phyloP scores from a whole-genome alignment of 2,797 vertebrate genomes.

The Cossypha caffra region DNA sequence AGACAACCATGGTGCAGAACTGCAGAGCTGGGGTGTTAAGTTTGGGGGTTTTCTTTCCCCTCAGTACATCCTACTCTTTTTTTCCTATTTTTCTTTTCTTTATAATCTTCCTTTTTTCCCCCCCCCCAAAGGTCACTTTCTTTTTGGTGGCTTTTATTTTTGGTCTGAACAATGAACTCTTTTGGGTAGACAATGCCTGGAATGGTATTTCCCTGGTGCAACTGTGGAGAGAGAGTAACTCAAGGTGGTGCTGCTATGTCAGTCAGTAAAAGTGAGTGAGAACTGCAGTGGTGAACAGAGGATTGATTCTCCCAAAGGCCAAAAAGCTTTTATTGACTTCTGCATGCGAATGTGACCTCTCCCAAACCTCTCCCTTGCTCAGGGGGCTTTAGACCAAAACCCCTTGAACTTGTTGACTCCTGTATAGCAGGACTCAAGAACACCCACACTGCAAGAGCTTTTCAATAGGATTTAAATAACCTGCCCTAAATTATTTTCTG shows the following conservation, averaged over 20 bases:
- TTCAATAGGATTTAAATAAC: neutral
- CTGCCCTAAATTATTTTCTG: slow-evolving; percentile 10
- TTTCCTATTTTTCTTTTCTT: rapidly evolving
- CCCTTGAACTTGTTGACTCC: neutral
- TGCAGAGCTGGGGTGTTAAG: neutral
- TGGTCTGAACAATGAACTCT: neutral
- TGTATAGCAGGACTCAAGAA: neutral
- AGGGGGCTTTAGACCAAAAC: neutral
- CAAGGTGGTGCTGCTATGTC: neutral
- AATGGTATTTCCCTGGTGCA: neutral
- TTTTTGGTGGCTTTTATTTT: neutral
- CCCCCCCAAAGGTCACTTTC: too few relatives aligned
- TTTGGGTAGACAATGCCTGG: neutral
- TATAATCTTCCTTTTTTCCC: rapidly evolving
- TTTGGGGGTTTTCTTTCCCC: neutral
- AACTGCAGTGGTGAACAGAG: neutral
- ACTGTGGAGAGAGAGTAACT: neutral
- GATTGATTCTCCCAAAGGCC: neutral
- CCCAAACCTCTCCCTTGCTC: neutral
- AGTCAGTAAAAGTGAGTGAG: neutral
- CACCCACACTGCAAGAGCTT: neutral
- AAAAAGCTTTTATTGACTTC: neutral
- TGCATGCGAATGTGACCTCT: neutral
- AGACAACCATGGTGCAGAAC: neutral
- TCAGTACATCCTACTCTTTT: neutral